Conservation (phyloP, 2,797 vertebrate genomes). For the Poecilia wingei region DNA sequence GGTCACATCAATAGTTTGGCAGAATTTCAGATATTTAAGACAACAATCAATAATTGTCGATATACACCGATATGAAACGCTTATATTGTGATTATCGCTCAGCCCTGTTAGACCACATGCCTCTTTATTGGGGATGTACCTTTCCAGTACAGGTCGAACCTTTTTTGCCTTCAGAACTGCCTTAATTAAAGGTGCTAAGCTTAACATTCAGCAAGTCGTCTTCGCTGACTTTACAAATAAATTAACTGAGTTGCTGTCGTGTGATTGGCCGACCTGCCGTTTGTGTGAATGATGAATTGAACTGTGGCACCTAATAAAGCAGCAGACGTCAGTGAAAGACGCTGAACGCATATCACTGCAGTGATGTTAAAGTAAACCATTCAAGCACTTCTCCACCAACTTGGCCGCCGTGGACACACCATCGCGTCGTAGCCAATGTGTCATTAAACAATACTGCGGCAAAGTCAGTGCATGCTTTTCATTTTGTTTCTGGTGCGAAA, state of each 20-base stretch:
- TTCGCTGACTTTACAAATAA: background rate
- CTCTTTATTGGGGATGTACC: background rate
- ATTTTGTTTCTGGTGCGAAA: conserved; percentile 85
- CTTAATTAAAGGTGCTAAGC: background rate
- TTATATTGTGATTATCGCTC: too few species aligned
- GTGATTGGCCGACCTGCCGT: background rate
- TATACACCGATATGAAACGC: too few species aligned
- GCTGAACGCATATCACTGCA: conserved; percentile 23
- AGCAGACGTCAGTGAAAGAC: conserved; percentile 3
- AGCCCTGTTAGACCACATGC: background rate
- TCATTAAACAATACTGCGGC: conserved; percentile 84
- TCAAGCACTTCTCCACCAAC: conserved; percentile 55
- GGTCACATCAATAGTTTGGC: too few species aligned
- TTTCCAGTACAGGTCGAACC: background rate
- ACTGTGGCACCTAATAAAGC: background rate
- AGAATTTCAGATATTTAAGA: too few species aligned
- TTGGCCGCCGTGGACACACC: conserved; percentile 68
- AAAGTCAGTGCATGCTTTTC: conserved; percentile 78
- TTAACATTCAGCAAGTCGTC: background rate
- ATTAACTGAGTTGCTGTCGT: background rate
- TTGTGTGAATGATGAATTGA: background rate
- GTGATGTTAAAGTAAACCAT: conserved; percentile 36
- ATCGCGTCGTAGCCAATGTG: conserved; percentile 71
- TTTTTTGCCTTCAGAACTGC: background rate
- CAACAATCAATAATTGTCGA: too few species aligned